Conservation (phyloP, 35 echinoderm and acorn worm species). For the Eucidaris tribuloides region DNA sequence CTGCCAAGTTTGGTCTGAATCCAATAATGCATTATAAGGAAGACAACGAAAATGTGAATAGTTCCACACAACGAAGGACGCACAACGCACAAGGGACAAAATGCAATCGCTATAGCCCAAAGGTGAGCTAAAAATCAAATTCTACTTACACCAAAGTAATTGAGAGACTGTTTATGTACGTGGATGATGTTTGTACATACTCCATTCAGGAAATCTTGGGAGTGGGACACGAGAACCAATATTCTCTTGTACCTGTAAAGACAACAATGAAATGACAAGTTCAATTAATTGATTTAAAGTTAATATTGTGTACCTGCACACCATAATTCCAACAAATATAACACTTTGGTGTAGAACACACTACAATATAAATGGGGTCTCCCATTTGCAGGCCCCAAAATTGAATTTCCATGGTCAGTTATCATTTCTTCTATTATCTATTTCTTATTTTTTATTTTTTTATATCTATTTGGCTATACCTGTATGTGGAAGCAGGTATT, state of each 20-base stretch:
- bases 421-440: not conserved
- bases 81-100: no score
- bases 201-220: slow-evolving; percentile 98
- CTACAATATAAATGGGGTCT: not conserved
- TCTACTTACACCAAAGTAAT: slow-evolving; percentile 94
- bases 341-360: not conserved
- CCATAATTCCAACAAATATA: not conserved
- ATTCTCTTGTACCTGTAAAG: slow-evolving; percentile 84
- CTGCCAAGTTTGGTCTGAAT: no score
- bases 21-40: no score
- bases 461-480: no score
- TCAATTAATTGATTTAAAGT: not conserved
- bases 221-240: slow-evolving; percentile 92
- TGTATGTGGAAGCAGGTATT: no score
- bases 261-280: slow-evolving; percentile 17
- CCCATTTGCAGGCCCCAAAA: not conserved
- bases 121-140: no score
- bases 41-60: no score
- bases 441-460: not conserved
- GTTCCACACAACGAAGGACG: no score
- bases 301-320: not conserved
- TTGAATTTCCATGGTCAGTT: not conserved
- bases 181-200: slow-evolving; percentile 98
- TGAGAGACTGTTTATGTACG: slow-evolving; percentile 71
- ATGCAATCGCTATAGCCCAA: no score